A percentile compares a stretch with the other conserved stretches of the same genome.
phyloP scores from a whole-genome alignment of 2,113 vertebrate species.

The Odobenus rosmarus region DNA sequence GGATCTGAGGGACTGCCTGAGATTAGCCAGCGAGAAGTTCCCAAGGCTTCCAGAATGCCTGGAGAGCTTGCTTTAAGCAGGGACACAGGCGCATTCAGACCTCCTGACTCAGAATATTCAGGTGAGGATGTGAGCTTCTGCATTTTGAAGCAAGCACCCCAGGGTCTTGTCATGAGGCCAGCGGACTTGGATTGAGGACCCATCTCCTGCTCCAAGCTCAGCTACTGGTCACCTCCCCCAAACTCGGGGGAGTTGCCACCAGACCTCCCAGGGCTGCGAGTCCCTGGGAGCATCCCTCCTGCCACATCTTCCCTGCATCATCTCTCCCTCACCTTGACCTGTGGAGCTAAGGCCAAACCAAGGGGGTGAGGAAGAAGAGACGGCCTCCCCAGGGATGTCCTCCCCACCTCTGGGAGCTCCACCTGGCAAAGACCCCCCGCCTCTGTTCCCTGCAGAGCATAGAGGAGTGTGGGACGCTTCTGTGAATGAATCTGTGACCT shows the following conservation, averaged over 20 bases:
- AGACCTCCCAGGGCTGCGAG: background rate
- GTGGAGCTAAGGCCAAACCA: background rate
- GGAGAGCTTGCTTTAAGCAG: background rate
- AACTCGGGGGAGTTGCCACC: background rate
- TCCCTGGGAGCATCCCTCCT: background rate
- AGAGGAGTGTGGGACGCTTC: background rate
- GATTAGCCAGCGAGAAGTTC: background rate
- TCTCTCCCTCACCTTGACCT: background rate
- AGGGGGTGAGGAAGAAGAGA: background rate
- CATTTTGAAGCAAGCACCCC: background rate
- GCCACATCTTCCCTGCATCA: background rate
- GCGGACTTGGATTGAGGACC: background rate
- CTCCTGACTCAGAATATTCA: background rate
- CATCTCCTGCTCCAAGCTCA: background rate
- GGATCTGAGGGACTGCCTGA: background rate
- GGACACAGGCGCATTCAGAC: background rate
- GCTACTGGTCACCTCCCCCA: background rate
- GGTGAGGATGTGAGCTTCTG: background rate
- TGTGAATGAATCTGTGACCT: constrained; percentile 18
- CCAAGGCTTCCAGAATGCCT: background rate
- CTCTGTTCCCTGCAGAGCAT: background rate
- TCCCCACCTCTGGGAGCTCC: background rate
- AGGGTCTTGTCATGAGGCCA: background rate
- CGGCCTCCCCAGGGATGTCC: background rate
- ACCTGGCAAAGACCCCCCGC: background rate